Base-by-base conservation (phyloP, 1,140 invertebrate genomes). In the Sogatella furcifera region DNA sequence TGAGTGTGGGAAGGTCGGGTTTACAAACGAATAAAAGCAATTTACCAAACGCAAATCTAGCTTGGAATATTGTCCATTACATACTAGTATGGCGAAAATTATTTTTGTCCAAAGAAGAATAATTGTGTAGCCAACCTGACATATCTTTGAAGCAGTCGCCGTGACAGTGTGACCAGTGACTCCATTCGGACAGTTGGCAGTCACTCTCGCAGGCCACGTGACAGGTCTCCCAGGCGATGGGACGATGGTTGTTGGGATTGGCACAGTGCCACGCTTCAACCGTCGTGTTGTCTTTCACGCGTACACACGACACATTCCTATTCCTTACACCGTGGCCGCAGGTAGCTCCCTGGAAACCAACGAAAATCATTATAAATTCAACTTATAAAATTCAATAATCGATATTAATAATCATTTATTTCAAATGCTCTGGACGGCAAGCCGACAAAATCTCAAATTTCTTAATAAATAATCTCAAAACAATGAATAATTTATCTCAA, bases 151-250 rank as follows among this genome's bases (percentile, higher is more conserved):
- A 59, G 41, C 69, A 70, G 34, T 71, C 71, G 0, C 70, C 68
- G 57, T 74, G 73, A 59, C 81, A 82, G 15, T 72, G 66, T 0
- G 77, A 76, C 81, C 81, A 82, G 5, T 69, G 64, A 6, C 74
- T 72, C 81, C 81, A 82, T 2, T 78, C 72, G 3, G 76, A 77
- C 21, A 80, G 64, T 10, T 80, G 76, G 65, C 81, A 82, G 64
- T 81, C 80, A 21, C 74, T 71, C 19, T 75, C 72, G 63, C 80
- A 81, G 0, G 79, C 75, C 13, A 80, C 74, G 54, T 77, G 73
- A 65, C 80, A 82, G 8, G 68, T 65, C 21, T 73, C 72, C 67
- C 67, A 67, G 11, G 66, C 64, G 13, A 63, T 63, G n/a, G 69
- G 69, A 43, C 68, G 65, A 19, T 65, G 66, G 61, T 62, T 2